Evolutionary conservation across 2,797 vertebrate species (phyloP).

Genomic region (Ctenosaura bakeri): DNA sequence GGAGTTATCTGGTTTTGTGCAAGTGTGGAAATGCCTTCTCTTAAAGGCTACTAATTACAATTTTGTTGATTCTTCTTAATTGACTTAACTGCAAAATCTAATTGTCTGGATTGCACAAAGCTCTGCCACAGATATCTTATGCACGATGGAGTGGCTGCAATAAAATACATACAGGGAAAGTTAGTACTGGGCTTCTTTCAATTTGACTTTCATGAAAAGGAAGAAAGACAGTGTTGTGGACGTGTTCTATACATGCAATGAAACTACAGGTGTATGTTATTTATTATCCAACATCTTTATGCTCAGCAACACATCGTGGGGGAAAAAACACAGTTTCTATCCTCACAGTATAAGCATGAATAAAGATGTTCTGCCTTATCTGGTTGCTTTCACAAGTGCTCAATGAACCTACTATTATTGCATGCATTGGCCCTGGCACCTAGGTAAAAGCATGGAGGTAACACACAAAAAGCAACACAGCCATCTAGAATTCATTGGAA

Average conservation of each 20-base stretch:
- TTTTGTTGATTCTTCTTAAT: neutral
- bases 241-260: neutral
- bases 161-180: neutral
- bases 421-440: neutral
- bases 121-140: neutral
- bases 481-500: no score
- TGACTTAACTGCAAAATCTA: neutral
- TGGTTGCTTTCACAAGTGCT: neutral
- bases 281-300: neutral
- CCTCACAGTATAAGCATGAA: neutral
- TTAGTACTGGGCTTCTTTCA: neutral
- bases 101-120: neutral
- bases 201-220: constrained; percentile 24
- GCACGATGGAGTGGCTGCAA: neutral
- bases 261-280: neutral
- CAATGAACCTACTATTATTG: no score
- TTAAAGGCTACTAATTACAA: neutral
- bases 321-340: neutral
- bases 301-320: neutral
- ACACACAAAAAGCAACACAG: no score
- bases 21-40: neutral
- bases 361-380: constrained; percentile 4
- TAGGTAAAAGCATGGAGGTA: no score
- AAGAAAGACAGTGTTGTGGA: constrained; percentile 35
- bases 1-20: neutral